phyloP scores from a whole-genome alignment of 2,888 invertebrate genomes.

The Coronaproctus castanopsis region DNA sequence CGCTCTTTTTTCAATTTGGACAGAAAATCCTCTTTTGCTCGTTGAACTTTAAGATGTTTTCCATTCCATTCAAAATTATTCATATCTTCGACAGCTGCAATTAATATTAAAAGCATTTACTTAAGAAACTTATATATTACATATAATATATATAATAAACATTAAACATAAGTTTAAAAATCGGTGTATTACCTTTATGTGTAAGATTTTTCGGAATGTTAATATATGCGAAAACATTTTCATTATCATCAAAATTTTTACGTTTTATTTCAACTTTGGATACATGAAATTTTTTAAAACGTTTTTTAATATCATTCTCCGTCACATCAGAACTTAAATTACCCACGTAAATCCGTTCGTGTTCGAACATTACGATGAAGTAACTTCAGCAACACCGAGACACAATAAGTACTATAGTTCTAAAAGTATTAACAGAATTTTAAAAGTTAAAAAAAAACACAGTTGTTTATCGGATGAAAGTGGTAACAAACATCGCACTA shows the following conservation, averaged over 20 bases:
- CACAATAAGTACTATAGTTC: too few species aligned
- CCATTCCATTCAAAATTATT: neutral
- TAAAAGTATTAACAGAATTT: too few species aligned
- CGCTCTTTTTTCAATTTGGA: slow-evolving; percentile 8
- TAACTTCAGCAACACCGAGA: too few species aligned
- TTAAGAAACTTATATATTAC: too few species aligned
- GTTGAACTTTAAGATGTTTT: slow-evolving; percentile 3
- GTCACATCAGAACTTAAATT: slow-evolving; percentile 6
- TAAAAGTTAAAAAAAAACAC: too few species aligned
- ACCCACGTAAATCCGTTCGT: slow-evolving; percentile 7
- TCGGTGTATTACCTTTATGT: slow-evolving; percentile 7
- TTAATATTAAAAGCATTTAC: too few species aligned
- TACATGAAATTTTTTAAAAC: slow-evolving; percentile 4
- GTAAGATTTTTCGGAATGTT: slow-evolving; percentile 1
- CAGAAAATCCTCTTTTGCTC: slow-evolving; percentile 7
- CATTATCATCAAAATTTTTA: slow-evolving; percentile 2
- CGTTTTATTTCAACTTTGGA: slow-evolving; percentile 7
- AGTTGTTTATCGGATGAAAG: too few species aligned
- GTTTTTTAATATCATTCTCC: neutral
- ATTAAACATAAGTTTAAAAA: too few species aligned
- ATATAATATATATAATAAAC: too few species aligned
- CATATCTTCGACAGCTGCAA: slow-evolving; percentile 1
- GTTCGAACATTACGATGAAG: too few species aligned
- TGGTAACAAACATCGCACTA: too few species aligned
- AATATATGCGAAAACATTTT: slow-evolving; percentile 6